These are phyloP conservation scores for Brachyalestes nurse DNA, from an alignment of 2,797 vertebrate species.

Conservation along the genomic window DNA sequence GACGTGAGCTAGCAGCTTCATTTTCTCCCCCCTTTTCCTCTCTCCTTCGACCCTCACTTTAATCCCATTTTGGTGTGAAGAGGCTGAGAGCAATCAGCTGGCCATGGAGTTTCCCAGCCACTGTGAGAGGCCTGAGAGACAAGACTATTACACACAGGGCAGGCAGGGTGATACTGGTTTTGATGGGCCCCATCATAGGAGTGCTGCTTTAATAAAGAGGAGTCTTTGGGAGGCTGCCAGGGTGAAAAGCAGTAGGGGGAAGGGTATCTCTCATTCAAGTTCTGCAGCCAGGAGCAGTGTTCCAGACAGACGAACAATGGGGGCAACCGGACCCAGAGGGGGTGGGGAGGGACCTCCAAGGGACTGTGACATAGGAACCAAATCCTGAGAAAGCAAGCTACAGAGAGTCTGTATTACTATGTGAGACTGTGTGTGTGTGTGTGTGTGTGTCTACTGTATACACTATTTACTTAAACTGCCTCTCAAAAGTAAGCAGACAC, in stretches of 20 bases:
- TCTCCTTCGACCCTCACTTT: slow-evolving; percentile 32
- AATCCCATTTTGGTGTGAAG: slow-evolving; percentile 39
- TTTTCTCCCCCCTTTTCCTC: slow-evolving; percentile 8
- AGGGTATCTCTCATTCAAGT: slow-evolving; percentile 64
- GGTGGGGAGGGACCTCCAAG: slow-evolving; percentile 39
- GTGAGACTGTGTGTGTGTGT: neutral
- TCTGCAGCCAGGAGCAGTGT: slow-evolving; percentile 62
- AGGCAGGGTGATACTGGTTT: slow-evolving; percentile 41
- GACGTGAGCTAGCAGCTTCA: slow-evolving; percentile 15
- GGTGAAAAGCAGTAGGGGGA: slow-evolving; percentile 34
- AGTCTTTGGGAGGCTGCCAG: slow-evolving; percentile 47
- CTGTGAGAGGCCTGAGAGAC: slow-evolving; percentile 8
- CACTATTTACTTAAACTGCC: too few species aligned
- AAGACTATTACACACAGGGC: neutral
- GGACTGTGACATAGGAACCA: slow-evolving; percentile 51
- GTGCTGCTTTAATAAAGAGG: slow-evolving; percentile 57
- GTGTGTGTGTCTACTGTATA: neutral
- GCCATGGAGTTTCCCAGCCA: slow-evolving; percentile 36
- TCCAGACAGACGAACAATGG: slow-evolving; percentile 79
- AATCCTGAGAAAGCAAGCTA: slow-evolving; percentile 66
- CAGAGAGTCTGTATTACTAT: neutral
- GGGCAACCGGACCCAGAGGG: slow-evolving; percentile 52
- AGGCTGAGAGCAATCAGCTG: slow-evolving; percentile 37
- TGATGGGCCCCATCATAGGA: slow-evolving; percentile 53
- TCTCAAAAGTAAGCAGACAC: too few species aligned